Conservation (phyloP, 2,113 vertebrate genomes). For the Orthonyx spaldingii region DNA sequence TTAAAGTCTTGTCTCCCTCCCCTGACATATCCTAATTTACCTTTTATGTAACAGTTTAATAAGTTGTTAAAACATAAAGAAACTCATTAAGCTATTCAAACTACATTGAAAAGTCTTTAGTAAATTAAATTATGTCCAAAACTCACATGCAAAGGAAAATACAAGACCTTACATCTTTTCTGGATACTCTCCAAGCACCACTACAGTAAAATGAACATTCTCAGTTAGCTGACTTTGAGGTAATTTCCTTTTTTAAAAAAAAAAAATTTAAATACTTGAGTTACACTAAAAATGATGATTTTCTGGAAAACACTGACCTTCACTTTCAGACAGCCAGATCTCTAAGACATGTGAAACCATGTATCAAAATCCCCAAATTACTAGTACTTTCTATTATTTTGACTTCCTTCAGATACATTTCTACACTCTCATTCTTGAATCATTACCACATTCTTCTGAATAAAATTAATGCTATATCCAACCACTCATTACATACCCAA, state of each 20-base stretch:
- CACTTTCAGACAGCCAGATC: background rate
- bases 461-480: background rate
- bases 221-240: background rate
- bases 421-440: background rate
- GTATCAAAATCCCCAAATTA: background rate
- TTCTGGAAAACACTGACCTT: background rate
- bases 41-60: background rate
- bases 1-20: background rate
- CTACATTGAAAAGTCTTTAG: background rate
- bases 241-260: background rate
- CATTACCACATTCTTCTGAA: background rate
- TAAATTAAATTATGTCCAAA: background rate
- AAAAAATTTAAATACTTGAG: background rate
- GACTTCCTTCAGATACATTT: background rate
- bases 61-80: background rate
- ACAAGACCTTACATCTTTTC: background rate
- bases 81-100: background rate
- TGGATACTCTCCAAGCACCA: background rate
- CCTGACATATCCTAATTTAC: background rate
- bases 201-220: background rate
- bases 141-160: background rate
- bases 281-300: background rate
- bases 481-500: background rate
- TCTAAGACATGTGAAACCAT: background rate
- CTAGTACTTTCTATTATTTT: background rate